Evolutionary conservation across 2,113 vertebrate genomes (phyloP).

Genomic region (Sturnus vulgaris): DNA sequence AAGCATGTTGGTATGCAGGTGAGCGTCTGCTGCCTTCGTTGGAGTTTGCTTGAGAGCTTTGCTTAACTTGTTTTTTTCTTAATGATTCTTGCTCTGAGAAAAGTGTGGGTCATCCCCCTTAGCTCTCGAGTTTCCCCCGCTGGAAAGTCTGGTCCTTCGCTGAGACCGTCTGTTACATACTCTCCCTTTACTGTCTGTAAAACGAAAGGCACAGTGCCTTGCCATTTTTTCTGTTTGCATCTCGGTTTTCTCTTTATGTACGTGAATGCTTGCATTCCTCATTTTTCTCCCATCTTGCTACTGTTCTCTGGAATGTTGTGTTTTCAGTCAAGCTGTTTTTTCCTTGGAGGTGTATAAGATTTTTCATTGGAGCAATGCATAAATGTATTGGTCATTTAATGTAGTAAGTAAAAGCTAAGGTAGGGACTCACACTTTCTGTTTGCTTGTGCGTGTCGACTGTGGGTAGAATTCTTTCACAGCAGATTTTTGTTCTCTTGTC

Average conservation of each 20-base stretch:
- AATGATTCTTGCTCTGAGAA: neutral
- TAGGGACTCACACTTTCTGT: neutral
- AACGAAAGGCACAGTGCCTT: neutral
- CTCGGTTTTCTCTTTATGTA: neutral
- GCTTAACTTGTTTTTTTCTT: neutral
- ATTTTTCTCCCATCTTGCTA: neutral
- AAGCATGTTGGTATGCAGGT: neutral
- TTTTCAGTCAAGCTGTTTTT: neutral
- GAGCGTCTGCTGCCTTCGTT: neutral
- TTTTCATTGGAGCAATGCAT: neutral
- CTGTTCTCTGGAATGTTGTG: neutral
- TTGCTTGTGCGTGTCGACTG: neutral
- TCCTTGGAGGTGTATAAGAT: neutral
- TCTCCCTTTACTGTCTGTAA: neutral
- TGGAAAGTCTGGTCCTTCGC: neutral
- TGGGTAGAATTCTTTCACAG: neutral
- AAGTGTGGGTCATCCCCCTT: too few species aligned
- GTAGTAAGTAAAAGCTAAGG: neutral
- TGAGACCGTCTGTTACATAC: neutral
- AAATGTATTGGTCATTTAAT: neutral
- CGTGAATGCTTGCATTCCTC: neutral
- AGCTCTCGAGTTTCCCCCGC: neutral
- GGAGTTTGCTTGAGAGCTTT: conserved; percentile 25
- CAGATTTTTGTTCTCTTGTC: neutral
- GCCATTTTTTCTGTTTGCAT: neutral